A percentile compares a stretch with the other conserved stretches of the same genome.
phyloP scores from a whole-genome alignment of 2,888 invertebrate species.

The Xestia sexstrigata region DNA sequence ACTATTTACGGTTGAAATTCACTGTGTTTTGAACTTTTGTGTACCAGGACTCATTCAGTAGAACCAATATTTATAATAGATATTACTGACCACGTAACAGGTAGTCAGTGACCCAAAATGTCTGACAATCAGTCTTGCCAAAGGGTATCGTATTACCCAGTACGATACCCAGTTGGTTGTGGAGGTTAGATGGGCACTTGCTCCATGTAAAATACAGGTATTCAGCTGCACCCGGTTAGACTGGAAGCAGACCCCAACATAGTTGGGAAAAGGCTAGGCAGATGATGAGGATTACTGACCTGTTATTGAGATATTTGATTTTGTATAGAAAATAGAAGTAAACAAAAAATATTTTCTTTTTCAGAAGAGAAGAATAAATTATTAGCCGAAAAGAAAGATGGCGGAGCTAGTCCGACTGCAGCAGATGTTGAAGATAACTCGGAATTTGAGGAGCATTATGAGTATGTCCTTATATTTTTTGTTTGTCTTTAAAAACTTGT shows the following conservation, averaged over 20 bases:
- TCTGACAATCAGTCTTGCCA: too few species aligned
- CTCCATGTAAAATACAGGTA: too few species aligned
- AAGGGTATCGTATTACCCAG: too few species aligned
- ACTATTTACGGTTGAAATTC: background rate
- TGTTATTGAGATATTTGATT: background rate
- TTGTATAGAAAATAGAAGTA: background rate
- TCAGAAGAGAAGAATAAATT: constrained; percentile 92
- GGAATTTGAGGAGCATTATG: constrained; percentile 93
- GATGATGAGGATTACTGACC: too few species aligned
- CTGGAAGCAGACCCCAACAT: too few species aligned
- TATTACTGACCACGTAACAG: background rate
- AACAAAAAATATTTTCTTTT: constrained; percentile 34
- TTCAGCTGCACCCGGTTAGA: too few species aligned
- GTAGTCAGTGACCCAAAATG: too few species aligned
- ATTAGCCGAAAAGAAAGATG: constrained; percentile 84
- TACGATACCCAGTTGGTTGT: too few species aligned
- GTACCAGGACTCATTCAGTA: background rate
- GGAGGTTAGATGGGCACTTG: too few species aligned
- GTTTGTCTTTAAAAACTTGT: background rate
- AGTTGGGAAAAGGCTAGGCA: too few species aligned
- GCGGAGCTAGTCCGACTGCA: constrained; percentile 82
- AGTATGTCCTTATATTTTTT: constrained; percentile 85
- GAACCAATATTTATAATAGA: background rate
- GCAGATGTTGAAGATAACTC: constrained; percentile 84
- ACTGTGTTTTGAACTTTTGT: background rate